Percentiles rank a stretch among this genome's conserved stretches.
Conservation (phyloP, 1,140 invertebrate species). For the Ooceraea biroi region DNA sequence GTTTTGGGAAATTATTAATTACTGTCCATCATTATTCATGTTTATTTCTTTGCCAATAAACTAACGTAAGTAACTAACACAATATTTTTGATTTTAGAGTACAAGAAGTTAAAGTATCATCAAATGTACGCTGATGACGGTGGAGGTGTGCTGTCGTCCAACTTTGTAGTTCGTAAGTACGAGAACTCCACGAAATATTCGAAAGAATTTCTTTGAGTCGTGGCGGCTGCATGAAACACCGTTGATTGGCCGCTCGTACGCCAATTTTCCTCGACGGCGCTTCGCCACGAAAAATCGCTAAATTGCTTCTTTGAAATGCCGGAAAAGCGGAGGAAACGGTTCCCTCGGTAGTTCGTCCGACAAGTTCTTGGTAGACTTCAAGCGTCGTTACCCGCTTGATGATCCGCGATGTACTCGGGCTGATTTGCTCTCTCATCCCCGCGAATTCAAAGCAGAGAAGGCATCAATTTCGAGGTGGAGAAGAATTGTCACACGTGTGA, state of each 20-base stretch:
- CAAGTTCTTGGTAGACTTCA: slow-evolving; percentile 56
- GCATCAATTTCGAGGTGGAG: slow-evolving; percentile 8
- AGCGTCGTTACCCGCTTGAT: slow-evolving; percentile 66
- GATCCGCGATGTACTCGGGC: slow-evolving; percentile 64
- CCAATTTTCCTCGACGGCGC: slow-evolving; percentile 82
- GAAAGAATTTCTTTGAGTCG: slow-evolving; percentile 78
- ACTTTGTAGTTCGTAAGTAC: slow-evolving; percentile 35
- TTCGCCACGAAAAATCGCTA: slow-evolving; percentile 84
- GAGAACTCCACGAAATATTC: slow-evolving; percentile 44
- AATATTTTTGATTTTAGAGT: slow-evolving; percentile 31
- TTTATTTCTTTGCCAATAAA: not conserved
- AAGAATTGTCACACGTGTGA: slow-evolving; percentile 16
- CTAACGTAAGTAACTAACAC: not conserved
- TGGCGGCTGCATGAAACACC: slow-evolving; percentile 82
- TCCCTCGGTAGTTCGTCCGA: slow-evolving; percentile 66
- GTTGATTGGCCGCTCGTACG: slow-evolving; percentile 84
- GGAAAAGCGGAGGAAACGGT: slow-evolving; percentile 81
- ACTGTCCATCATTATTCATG: not conserved
- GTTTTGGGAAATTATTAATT: not conserved
- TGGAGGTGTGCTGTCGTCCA: not conserved
- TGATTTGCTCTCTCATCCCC: slow-evolving; percentile 57
- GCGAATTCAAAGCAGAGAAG: slow-evolving; percentile 38
- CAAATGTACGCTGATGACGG: not conserved
- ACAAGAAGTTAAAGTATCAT: not conserved
- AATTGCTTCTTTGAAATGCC: slow-evolving; percentile 85